Percentiles rank a stretch among this genome's conserved stretches.
phyloP scores from a whole-genome alignment of 2,113 vertebrate genomes.

The Brachionichthys hirsutus region DNA sequence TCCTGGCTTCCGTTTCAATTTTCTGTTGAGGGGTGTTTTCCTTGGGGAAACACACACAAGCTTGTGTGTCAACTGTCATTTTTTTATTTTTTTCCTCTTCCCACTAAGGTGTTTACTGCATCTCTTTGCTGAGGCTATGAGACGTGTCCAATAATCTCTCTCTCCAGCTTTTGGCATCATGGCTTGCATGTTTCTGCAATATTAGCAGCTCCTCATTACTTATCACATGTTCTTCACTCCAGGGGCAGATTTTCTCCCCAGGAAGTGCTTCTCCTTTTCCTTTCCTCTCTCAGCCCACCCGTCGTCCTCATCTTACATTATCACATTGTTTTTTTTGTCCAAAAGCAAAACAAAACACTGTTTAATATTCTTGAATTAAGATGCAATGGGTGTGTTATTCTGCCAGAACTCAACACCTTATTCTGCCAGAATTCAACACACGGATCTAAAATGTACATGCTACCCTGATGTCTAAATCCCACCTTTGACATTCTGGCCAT shows the following conservation, averaged over 20 bases:
- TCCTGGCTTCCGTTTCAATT: constrained; percentile 8
- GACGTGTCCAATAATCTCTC: constrained; percentile 10
- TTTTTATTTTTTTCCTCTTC: no score
- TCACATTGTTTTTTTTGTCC: constrained; percentile 43
- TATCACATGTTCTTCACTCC: constrained; percentile 11
- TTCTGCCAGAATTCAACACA: no score
- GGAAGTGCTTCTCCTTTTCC: constrained; percentile 7
- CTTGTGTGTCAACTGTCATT: no score
- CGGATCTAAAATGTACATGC: no score
- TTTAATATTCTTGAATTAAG: constrained; percentile 35
- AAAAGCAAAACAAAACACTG: constrained; percentile 23
- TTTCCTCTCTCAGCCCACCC: neutral
- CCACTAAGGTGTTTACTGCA: constrained; percentile 10
- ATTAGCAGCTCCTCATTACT: constrained; percentile 30
- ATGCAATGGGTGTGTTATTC: constrained; percentile 53
- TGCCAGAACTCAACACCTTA: constrained; percentile 34
- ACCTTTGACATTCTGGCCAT: no score
- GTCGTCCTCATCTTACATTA: constrained; percentile 8
- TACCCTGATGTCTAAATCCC: no score
- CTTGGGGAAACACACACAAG: no score
- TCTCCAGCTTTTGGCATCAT: neutral
- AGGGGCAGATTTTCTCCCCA: constrained; percentile 39
- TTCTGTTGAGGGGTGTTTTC: no score
- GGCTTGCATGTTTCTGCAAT: constrained; percentile 19
- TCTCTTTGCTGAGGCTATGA: constrained; percentile 16